Conservation (phyloP, 2,797 vertebrate genomes). For the Chelon labrosus region DNA sequence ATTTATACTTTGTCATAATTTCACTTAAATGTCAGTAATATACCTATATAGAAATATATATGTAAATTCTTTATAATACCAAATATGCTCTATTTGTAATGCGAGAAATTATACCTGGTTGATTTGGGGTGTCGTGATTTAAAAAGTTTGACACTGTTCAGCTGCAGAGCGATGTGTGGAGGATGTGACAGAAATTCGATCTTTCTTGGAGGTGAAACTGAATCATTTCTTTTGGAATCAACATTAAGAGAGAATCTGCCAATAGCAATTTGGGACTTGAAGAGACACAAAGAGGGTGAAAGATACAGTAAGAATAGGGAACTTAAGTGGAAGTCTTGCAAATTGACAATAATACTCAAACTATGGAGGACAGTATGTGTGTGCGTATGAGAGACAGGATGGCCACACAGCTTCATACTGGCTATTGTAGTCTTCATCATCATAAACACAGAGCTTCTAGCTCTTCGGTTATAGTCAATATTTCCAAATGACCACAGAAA, state of each 20-base stretch:
- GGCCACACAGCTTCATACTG: conserved; percentile 77
- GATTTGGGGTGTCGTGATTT: conserved; percentile 77
- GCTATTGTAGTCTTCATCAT: conserved; percentile 74
- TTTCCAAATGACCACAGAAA: conserved; percentile 72
- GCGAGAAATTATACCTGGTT: conserved; percentile 82
- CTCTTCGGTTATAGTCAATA: conserved; percentile 66
- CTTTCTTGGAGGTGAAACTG: conserved; percentile 66
- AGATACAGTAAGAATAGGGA: conserved; percentile 71
- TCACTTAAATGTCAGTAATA: conserved; percentile 87
- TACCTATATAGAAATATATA: conserved; percentile 91
- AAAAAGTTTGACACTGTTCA: conserved; percentile 72
- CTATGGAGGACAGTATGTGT: conserved; percentile 70
- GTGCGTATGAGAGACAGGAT: conserved; percentile 68
- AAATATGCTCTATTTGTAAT: conserved; percentile 86
- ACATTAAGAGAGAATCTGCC: conserved; percentile 62
- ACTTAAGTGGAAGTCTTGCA: conserved; percentile 77
- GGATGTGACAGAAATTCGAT: conserved; percentile 49
- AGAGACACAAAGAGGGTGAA: conserved; percentile 71
- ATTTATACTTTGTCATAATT: conserved; percentile 86
- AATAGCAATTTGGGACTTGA: conserved; percentile 69
- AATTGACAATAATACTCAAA: conserved; percentile 78
- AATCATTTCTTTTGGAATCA: conserved; percentile 66
- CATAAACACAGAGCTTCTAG: conserved; percentile 67
- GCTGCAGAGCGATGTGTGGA: conserved; percentile 74
- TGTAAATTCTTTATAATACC: conserved; percentile 87